phyloP scores from a whole-genome alignment of 2,797 vertebrate genomes.

The Leptatherina wallacei region DNA sequence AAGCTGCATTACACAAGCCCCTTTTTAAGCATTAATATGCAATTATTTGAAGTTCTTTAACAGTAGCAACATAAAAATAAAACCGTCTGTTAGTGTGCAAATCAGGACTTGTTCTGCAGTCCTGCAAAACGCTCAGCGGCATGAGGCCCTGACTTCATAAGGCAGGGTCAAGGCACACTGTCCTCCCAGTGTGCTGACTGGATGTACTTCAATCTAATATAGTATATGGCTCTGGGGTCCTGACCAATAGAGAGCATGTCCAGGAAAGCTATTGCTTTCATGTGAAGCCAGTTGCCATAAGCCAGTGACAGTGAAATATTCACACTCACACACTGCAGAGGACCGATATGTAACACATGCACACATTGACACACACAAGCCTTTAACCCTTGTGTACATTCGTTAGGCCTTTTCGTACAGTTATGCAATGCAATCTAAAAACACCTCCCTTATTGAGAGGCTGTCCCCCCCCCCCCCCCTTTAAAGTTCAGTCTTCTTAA shows the following conservation, averaged over 20 bases:
- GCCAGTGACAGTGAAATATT: conserved; percentile 66
- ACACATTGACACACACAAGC: conserved; percentile 3
- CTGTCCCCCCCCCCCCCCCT: conserved; percentile 26
- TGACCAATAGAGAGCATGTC: conserved; percentile 53
- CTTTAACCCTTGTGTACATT: conserved; percentile 19
- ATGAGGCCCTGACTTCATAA: conserved; percentile 60
- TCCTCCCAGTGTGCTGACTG: conserved; percentile 69
- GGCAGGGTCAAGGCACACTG: conserved; percentile 63
- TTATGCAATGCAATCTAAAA: conserved; percentile 51
- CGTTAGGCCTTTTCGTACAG: conserved; percentile 29
- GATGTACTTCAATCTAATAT: conserved; percentile 71
- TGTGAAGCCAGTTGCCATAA: conserved; percentile 65
- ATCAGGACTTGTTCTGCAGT: conserved; percentile 34
- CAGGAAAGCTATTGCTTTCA: conserved; percentile 71
- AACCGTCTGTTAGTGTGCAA: conserved; percentile 10
- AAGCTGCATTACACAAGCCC: neutral
- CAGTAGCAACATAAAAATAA: neutral
- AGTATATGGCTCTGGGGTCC: conserved; percentile 67
- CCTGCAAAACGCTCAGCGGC: conserved; percentile 38
- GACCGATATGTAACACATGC: conserved; percentile 11
- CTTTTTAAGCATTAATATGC: neutral
- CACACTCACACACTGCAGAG: conserved; percentile 37
- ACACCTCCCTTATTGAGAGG: conserved; percentile 37
- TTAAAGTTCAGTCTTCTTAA: conserved; percentile 37
- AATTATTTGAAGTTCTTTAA: neutral